phyloP scores from a whole-genome alignment of 23 tunicate species.

The Diplosoma virens region DNA sequence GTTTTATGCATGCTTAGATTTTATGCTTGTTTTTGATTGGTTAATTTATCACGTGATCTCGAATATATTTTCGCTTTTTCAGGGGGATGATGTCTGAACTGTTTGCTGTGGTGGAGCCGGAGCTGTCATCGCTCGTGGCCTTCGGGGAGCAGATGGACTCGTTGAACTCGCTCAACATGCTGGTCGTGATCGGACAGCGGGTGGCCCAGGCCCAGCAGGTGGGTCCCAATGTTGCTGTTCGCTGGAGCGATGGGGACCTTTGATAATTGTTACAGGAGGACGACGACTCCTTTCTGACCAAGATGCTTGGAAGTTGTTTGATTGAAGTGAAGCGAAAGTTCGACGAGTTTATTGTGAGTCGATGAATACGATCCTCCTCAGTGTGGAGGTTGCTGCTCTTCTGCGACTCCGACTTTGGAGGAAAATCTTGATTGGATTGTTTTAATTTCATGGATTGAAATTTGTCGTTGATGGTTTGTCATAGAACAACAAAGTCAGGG shows the following conservation, averaged over 20 bases:
- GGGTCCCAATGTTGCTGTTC: not conserved
- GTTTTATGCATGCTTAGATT: too few relatives aligned
- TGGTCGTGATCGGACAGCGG: slow-evolving; percentile 95
- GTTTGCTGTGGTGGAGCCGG: slow-evolving; percentile 73
- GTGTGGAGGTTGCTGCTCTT: too few relatives aligned
- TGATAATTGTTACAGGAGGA: slow-evolving; percentile 35
- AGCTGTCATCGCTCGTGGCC: slow-evolving; percentile 56
- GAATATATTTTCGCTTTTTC: too few relatives aligned
- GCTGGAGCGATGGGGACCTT: not conserved
- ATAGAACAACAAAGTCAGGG: slow-evolving; percentile 58
- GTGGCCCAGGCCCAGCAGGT: slow-evolving; percentile 89
- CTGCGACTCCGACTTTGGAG: too few relatives aligned
- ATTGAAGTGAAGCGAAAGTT: slow-evolving; percentile 94
- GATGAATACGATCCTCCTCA: not conserved
- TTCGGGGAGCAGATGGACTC: slow-evolving; percentile 88
- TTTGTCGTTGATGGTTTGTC: not conserved
- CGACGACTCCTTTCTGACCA: slow-evolving; percentile 93
- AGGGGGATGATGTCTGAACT: slow-evolving; percentile 96
- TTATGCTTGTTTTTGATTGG: too few relatives aligned
- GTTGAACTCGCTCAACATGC: slow-evolving; percentile 87
- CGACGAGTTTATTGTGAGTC: slow-evolving; percentile 76
- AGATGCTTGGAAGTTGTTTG: slow-evolving; percentile 88
- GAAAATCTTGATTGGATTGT: not conserved
- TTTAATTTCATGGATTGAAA: not conserved
- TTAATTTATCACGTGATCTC: too few relatives aligned